A percentile compares a stretch with the other conserved stretches of the same genome.
phyloP scores from a whole-genome alignment of 53 echinoderm and acorn worm species.

The Holothuria leucospilota region DNA sequence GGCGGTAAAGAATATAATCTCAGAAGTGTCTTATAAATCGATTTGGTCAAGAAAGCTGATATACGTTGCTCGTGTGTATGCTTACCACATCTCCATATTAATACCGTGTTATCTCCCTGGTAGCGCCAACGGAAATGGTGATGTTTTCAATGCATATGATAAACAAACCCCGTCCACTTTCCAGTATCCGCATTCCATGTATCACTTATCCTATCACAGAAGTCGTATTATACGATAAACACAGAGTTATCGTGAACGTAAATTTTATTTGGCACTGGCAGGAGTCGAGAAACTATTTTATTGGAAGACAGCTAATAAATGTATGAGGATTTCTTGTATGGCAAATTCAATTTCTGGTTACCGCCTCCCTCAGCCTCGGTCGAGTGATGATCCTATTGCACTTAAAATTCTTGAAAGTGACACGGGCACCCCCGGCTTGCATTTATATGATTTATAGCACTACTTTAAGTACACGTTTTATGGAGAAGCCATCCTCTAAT shows the following conservation, averaged over 20 bases:
- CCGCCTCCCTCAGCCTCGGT: neutral
- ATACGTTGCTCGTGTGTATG: too few relatives aligned
- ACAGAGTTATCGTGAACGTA: slow-evolving; percentile 17
- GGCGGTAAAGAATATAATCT: too few relatives aligned
- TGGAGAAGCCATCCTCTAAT: slow-evolving; percentile 11
- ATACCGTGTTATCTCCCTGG: neutral
- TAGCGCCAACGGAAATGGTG: neutral
- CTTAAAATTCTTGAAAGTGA: slow-evolving; percentile 24
- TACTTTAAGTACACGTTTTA: neutral
- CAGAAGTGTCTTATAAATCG: too few relatives aligned
- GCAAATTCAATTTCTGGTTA: slow-evolving; percentile 22
- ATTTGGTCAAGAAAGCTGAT: too few relatives aligned
- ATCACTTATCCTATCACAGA: neutral
- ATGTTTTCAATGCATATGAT: too few relatives aligned
- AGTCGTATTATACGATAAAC: neutral
- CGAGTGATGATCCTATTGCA: slow-evolving; percentile 15
- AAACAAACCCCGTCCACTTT: too few relatives aligned
- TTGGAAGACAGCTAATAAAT: neutral
- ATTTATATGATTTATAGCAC: slow-evolving; percentile 14
- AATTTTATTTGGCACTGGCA: neutral
- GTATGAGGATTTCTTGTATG: slow-evolving; percentile 24
- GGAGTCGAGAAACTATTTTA: neutral
- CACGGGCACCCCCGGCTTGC: neutral
- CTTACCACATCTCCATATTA: neutral
- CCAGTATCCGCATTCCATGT: too few relatives aligned